A percentile compares a stretch with the other conserved stretches of the same genome.
Conservation (phyloP, 2,888 invertebrate genomes). For the Taenaris catops region DNA sequence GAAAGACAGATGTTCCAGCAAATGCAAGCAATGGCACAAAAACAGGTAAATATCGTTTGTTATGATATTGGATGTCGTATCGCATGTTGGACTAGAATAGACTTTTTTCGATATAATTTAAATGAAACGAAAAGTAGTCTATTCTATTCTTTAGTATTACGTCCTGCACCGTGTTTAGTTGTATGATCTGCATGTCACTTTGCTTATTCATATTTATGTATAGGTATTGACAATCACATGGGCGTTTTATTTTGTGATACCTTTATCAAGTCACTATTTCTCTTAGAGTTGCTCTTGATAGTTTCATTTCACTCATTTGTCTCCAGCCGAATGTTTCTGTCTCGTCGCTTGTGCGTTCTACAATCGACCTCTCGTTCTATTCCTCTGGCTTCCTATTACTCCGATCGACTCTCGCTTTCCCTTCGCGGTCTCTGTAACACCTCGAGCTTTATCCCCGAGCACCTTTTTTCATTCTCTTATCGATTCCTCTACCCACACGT, state of each 20-base stretch:
- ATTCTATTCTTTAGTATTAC: conserved; percentile 28
- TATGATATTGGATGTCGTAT: conserved; percentile 31
- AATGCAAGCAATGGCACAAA: conserved; percentile 97
- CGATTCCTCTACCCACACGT: conserved; percentile 46
- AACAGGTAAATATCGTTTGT: conserved; percentile 86
- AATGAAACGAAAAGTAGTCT: conserved; percentile 39
- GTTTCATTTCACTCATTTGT: conserved; percentile 75
- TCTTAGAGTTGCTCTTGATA: conserved; percentile 76
- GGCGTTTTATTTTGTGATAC: conserved; percentile 80
- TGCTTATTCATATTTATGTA: conserved; percentile 61
- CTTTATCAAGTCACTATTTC: conserved; percentile 76
- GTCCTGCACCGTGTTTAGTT: conserved; percentile 51
- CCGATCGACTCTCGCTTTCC: conserved; percentile 61
- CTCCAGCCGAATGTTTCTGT: conserved; percentile 66
- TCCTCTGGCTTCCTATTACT: conserved; percentile 57
- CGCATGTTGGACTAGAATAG: conserved; percentile 40
- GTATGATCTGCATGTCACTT: conserved; percentile 61
- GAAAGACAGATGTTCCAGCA: conserved; percentile 98
- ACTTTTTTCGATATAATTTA: conserved; percentile 21
- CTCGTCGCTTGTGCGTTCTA: conserved; percentile 58
- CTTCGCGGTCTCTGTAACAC: conserved; percentile 64
- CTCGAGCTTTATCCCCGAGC: conserved; percentile 67
- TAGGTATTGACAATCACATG: conserved; percentile 53
- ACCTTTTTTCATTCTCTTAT: conserved; percentile 47
- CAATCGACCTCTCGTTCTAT: conserved; percentile 36